Evolutionary conservation across 2,888 invertebrate genomes (phyloP), one percentile per base, ranked within the genome.

Genomic region (Automeris io): DNA sequence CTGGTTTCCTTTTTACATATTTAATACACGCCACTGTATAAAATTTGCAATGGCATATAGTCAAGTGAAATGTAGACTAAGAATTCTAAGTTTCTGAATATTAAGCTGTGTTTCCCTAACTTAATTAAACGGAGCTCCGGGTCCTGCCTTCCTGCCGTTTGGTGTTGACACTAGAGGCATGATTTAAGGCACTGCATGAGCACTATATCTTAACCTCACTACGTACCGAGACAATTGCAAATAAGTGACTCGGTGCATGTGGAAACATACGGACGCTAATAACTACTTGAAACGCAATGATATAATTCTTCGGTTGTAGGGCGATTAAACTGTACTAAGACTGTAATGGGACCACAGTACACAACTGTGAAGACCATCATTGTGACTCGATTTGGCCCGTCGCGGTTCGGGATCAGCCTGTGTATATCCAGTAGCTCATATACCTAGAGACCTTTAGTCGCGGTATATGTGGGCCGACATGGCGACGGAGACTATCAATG

Each of bases 141-240:
- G 16, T 29, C 16, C n/a, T 16, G n/a, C n/a, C 8, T 8, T 16
- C 19, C 16, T 16, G n/a, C n/a, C 8, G 29, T n/a, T 22, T 18
- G 22, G 11, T 18, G 39, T 26, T 33, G 33, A 34, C 39, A 26
- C 19, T 18, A 29, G 29, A 39, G 18, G 21, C 34, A 29, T 39
- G 34, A 39, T 39, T 34, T 39, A 39, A 26, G 34, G 29, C 29
- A 16, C n/a, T 26, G 34, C 39, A 34, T 26, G 19, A 11, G 25
- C 23, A 25, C 33, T 21, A 33, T 40, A 36, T 37, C 25, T 33
- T 13, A 8, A 16, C 18, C 33, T 26, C 16, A 16, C 33, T 21
- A 36, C 36, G n/a, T 24, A 26, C 13, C 16, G 18, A 34, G 39
- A 39, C 34, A 35, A 34, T 34, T 16, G 22, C 39, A 18, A 39